These are phyloP conservation scores for Magallana angulata DNA, from an alignment of 1,140 invertebrate species.

Conservation along the genomic window DNA sequence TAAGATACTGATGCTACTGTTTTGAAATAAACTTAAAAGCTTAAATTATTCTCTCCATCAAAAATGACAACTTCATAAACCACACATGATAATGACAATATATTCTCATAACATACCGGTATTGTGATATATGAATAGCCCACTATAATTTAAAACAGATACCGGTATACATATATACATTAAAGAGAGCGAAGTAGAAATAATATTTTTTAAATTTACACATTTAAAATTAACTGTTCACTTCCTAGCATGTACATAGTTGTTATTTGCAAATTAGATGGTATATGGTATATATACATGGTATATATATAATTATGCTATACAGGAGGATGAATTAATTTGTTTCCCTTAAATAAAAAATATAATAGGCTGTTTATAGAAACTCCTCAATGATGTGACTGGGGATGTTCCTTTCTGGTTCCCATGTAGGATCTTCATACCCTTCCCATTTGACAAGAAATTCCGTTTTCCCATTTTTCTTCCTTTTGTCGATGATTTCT, in stretches of 20 bases:
- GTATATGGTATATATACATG: too few relatives aligned
- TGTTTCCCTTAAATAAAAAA: not conserved
- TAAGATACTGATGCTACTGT: not conserved
- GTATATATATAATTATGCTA: too few relatives aligned
- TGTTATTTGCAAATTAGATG: too few relatives aligned
- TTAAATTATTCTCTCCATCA: not conserved
- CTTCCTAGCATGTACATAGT: too few relatives aligned
- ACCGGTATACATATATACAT: too few relatives aligned
- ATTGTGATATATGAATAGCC: too few relatives aligned
- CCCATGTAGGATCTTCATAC: not conserved
- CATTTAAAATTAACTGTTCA: too few relatives aligned
- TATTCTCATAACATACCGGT: too few relatives aligned
- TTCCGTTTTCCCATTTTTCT: not conserved
- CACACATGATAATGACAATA: too few relatives aligned
- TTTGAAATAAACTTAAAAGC: not conserved
- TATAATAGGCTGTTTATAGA: not conserved
- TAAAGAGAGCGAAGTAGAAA: too few relatives aligned
- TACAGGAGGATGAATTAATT: not conserved
- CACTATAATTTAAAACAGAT: too few relatives aligned
- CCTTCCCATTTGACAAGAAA: conserved; percentile 4
- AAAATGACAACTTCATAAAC: not conserved
- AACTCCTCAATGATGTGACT: not conserved
- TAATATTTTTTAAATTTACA: too few relatives aligned
- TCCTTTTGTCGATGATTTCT: not conserved
- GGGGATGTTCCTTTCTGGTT: not conserved